A percentile compares a stretch with the other conserved stretches of the same genome.
These are phyloP conservation scores for Hymenopus coronatus DNA, from an alignment of 2,888 invertebrate genomes.

Conservation along the genomic window DNA sequence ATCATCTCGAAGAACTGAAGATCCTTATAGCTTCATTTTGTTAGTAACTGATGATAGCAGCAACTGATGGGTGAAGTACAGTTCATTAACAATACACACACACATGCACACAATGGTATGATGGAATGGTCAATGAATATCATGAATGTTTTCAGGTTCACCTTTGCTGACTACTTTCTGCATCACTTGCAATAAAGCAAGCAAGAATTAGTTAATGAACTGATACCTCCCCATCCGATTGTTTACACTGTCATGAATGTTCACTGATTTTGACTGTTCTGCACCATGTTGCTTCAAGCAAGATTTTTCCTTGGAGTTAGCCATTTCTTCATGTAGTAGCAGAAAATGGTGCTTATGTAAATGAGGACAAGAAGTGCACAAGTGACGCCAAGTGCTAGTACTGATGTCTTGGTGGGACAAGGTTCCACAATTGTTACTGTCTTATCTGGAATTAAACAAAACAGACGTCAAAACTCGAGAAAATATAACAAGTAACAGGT, in stretches of 20 bases:
- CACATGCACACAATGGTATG: not conserved
- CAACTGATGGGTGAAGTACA: not conserved
- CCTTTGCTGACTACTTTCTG: not conserved
- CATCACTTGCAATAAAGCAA: not conserved
- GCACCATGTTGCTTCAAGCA: conserved; percentile 49
- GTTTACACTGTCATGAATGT: not conserved
- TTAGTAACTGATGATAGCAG: not conserved
- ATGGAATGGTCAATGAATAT: not conserved
- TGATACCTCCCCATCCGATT: not conserved
- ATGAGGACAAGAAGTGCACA: conserved; percentile 85
- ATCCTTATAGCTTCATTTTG: too few relatives aligned
- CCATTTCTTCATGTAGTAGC: conserved; percentile 93
- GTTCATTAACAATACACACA: not conserved
- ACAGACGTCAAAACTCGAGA: not conserved
- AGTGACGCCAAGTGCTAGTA: conserved; percentile 85
- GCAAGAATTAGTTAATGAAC: not conserved
- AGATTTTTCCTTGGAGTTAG: conserved; percentile 79
- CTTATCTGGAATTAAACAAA: conserved; percentile 60
- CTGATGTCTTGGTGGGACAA: conserved; percentile 88
- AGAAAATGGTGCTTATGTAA: conserved; percentile 88
- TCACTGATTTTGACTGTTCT: not conserved
- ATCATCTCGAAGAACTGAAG: not conserved
- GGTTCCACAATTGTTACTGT: conserved; percentile 87
- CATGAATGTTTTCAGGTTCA: not conserved
- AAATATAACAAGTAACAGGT: too few relatives aligned